Percentiles rank a stretch among this genome's conserved stretches.
phyloP scores from a whole-genome alignment of 2,888 invertebrate species.

The Macaria liturata region DNA sequence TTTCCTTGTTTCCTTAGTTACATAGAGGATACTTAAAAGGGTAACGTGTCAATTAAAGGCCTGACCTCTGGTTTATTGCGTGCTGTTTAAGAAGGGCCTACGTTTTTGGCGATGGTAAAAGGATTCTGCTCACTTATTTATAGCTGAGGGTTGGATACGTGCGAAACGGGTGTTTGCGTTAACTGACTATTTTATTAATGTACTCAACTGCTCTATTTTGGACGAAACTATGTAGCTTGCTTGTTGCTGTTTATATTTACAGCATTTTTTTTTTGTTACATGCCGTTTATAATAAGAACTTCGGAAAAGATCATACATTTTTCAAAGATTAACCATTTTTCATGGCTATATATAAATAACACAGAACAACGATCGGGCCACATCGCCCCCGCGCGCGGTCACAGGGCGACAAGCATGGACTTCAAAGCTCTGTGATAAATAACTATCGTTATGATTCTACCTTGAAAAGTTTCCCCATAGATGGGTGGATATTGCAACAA shows the following conservation, averaged over 20 bases:
- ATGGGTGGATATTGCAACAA: neutral
- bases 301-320: too few species aligned
- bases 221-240: too few species aligned
- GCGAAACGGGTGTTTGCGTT: slow-evolving; percentile 16
- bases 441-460: too few species aligned
- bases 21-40: slow-evolving; percentile 44
- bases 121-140: slow-evolving; percentile 23
- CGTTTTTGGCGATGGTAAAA: slow-evolving; percentile 26
- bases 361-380: too few species aligned
- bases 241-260: too few species aligned
- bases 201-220: neutral
- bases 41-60: slow-evolving; percentile 49
- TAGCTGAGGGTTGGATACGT: slow-evolving; percentile 19
- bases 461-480: neutral
- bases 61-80: slow-evolving; percentile 38
- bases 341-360: too few species aligned
- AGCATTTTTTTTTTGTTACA: too few species aligned
- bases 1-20: slow-evolving; percentile 47
- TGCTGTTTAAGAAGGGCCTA: slow-evolving; percentile 32
- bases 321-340: too few species aligned
- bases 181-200: slow-evolving; percentile 16
- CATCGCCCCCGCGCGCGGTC: too few species aligned
- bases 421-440: too few species aligned
- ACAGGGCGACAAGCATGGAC: too few species aligned
- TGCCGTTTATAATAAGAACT: too few species aligned